Evolutionary conservation across 1,140 invertebrate species (phyloP).

Genomic region (Halictus rubicundus): DNA sequence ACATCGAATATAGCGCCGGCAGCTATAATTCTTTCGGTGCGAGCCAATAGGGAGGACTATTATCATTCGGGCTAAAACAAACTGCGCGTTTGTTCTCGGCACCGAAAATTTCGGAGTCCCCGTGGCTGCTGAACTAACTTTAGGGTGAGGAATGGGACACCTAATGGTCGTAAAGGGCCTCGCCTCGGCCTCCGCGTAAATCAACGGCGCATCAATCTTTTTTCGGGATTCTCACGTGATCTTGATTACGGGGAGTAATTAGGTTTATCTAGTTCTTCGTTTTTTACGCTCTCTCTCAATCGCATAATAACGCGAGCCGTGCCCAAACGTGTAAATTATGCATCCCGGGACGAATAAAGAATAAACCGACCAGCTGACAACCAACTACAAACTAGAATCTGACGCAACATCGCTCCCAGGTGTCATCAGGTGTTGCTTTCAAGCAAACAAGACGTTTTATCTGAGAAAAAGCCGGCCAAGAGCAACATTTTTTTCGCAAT

Average conservation of each 20-base stretch:
- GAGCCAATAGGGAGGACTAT: neutral
- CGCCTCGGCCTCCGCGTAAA: neutral
- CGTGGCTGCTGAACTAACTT: conserved; percentile 44
- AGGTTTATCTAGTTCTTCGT: too few species aligned
- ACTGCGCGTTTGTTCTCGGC: neutral
- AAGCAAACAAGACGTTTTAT: neutral
- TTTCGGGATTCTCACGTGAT: neutral
- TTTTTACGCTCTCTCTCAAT: neutral
- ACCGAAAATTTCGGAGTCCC: neutral
- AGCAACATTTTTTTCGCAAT: neutral
- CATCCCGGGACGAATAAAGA: conserved; percentile 64
- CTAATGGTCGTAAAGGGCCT: conserved; percentile 40
- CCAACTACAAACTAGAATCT: conserved; percentile 77
- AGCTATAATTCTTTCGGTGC: neutral
- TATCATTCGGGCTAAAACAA: conserved; percentile 24
- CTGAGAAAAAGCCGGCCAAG: neutral
- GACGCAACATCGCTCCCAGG: conserved; percentile 68
- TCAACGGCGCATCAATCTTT: conserved; percentile 12
- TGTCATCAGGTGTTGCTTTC: conserved; percentile 64
- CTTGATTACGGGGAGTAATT: neutral
- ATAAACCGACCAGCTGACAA: conserved; percentile 53
- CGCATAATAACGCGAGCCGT: neutral
- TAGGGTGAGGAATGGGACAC: conserved; percentile 41
- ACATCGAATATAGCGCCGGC: neutral
- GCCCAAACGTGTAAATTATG: conserved; percentile 65